Base-by-base conservation (phyloP, 2,113 vertebrate species). In the Epinephelus moara region DNA sequence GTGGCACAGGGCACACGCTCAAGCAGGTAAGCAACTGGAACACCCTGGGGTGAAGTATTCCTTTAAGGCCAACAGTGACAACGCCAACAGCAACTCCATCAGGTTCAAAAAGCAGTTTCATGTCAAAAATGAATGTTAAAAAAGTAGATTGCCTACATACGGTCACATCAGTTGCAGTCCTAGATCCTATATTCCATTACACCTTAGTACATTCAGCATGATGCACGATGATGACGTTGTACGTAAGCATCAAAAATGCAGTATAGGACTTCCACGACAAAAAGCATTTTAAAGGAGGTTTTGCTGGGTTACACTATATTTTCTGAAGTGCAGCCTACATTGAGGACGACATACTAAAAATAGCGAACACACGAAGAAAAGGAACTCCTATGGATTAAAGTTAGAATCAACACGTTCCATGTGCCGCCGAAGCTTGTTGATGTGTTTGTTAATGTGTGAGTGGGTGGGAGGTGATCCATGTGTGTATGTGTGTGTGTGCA, bases 371-470 rank as follows among this genome's bases (percentile, higher is more conserved):
- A 53, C 50, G 9, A 69, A 60, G 25, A 70, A 86, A 57, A 82
- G 68, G 13, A 80, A 80, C 55, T 81, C 5, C 6, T 61, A 59
- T 45, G 78, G 84, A 81, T 85, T 67, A 56, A 83, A 77, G 74
- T 82, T 73, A 70, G 80, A 84, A 77, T 81, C 67, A 84, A 45
- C 57, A 75, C 11, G 66, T 47, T 81, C 52, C 42, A 70, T 40
- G 40, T 23, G 40, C 70, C 60, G 63, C 71, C 73, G 47, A 33
- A 50, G 73, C 75, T 86, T 78, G 60, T 63, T 88, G 77, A 89
- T 89, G 74, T 85, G 79, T 86, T 62, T 73, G 82, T 62, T 88
- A 88, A 87, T 84, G 81, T 83, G 86, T 21, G 76, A 62, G 84
- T 84, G 82, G 88, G 82, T 72, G 82, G 71, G 52, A 55, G 68